Percentiles rank a stretch among this genome's conserved stretches.
Conservation (phyloP, 2,888 invertebrate genomes). For the Copidosoma aretas region DNA sequence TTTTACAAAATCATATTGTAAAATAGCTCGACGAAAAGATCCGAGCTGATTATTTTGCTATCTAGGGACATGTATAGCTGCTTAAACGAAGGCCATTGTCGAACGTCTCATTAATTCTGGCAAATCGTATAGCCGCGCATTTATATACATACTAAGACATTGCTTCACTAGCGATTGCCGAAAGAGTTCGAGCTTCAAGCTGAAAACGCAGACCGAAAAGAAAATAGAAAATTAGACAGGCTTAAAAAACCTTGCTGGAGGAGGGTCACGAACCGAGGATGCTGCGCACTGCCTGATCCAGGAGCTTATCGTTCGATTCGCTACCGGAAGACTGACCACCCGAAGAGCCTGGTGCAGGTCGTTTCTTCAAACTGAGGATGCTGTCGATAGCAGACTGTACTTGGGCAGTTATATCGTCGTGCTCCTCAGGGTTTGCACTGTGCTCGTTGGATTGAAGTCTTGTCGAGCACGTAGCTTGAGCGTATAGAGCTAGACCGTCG, state of each 20-base stretch:
- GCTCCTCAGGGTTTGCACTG: slow-evolving; percentile 53
- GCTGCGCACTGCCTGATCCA: slow-evolving; percentile 61
- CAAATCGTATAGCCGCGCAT: slow-evolving; percentile 13
- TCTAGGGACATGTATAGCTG: slow-evolving; percentile 58
- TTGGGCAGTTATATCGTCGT: slow-evolving; percentile 76
- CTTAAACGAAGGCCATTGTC: slow-evolving; percentile 45
- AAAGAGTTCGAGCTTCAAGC: not conserved
- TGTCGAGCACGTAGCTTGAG: slow-evolving; percentile 53
- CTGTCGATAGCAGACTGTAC: slow-evolving; percentile 83
- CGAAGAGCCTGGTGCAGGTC: slow-evolving; percentile 47
- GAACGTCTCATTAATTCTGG: slow-evolving; percentile 16
- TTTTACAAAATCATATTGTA: slow-evolving; percentile 63
- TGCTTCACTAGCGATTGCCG: not conserved
- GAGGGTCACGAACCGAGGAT: slow-evolving; percentile 62
- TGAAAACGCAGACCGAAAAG: not conserved
- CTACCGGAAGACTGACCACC: slow-evolving; percentile 44
- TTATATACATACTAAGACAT: slow-evolving; percentile 1
- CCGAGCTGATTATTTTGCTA: slow-evolving; percentile 44
- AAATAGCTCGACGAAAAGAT: slow-evolving; percentile 47
- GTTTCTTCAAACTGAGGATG: slow-evolving; percentile 73
- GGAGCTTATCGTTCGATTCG: slow-evolving; percentile 57
- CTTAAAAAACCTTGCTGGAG: slow-evolving; percentile 60
- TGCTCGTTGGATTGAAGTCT: slow-evolving; percentile 40
- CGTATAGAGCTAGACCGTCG: slow-evolving; percentile 56
- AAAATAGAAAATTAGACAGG: slow-evolving; percentile 5